phyloP scores from a whole-genome alignment of 35 echinoderm and acorn worm genomes.

The Chiridota heheva region DNA sequence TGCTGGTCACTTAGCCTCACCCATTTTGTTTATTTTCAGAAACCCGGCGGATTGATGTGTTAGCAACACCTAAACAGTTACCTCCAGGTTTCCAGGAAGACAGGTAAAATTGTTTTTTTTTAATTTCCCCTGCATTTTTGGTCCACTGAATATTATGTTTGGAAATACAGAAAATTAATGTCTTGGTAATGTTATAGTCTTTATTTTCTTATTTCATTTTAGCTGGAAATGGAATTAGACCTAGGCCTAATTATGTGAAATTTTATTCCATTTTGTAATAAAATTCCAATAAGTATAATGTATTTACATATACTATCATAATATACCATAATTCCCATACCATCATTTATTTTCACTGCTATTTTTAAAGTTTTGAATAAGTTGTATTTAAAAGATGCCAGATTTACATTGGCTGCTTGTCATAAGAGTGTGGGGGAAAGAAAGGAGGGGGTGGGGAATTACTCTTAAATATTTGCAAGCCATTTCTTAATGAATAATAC shows the following conservation, averaged over 20 bases:
- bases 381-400: no score
- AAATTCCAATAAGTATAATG: background rate
- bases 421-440: no score
- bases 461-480: no score
- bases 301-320: no score
- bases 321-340: no score
- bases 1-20: no score
- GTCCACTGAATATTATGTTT: background rate
- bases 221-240: background rate
- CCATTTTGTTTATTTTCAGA: background rate
- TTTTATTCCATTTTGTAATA: background rate
- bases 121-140: background rate
- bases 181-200: background rate
- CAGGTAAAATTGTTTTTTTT: constrained; percentile 46
- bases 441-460: no score
- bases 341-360: no score
- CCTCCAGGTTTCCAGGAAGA: constrained; percentile 76
- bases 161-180: background rate
- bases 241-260: background rate
- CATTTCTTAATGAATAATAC: no score
- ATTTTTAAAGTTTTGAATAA: no score
- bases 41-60: constrained; percentile 52
- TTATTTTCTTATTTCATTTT: background rate
- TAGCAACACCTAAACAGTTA: constrained; percentile 74
- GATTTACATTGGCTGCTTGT: no score